These are phyloP conservation scores for Limanda limanda DNA, from an alignment of 2,113 vertebrate species.

Conservation along the genomic window DNA sequence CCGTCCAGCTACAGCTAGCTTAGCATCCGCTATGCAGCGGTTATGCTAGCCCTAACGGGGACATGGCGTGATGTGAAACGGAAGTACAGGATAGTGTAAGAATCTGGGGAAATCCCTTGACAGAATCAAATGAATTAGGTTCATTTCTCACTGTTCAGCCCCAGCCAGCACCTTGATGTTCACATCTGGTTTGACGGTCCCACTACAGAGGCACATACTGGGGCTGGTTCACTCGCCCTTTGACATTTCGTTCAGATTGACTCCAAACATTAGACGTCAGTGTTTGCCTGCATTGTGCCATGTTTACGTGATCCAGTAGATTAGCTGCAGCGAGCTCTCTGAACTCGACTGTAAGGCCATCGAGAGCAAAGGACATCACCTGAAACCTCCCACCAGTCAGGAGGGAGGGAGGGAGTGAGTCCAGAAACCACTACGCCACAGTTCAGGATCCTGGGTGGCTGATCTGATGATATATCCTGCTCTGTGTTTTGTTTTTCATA, in stretches of 20 bases:
- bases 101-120: not conserved
- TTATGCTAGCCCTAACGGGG: not conserved
- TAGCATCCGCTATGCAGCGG: not conserved
- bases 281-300: no score
- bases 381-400: no score
- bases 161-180: not conserved
- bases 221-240: not conserved
- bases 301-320: not conserved
- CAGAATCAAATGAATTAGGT: not conserved
- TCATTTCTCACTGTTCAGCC: no score
- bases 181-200: not conserved
- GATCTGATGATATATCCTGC: no score
- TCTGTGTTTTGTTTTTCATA: no score
- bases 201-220: not conserved
- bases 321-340: not conserved
- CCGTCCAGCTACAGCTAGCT: not conserved
- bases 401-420: no score
- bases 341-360: not conserved
- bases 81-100: not conserved
- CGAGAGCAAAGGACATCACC: no score
- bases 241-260: not conserved
- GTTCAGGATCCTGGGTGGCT: no score
- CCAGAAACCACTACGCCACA: no score
- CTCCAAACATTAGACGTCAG: not conserved
- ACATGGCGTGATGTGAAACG: not conserved